Evolutionary conservation across 2,113 vertebrate genomes (phyloP).

Genomic region (Thomomys bottae): DNA sequence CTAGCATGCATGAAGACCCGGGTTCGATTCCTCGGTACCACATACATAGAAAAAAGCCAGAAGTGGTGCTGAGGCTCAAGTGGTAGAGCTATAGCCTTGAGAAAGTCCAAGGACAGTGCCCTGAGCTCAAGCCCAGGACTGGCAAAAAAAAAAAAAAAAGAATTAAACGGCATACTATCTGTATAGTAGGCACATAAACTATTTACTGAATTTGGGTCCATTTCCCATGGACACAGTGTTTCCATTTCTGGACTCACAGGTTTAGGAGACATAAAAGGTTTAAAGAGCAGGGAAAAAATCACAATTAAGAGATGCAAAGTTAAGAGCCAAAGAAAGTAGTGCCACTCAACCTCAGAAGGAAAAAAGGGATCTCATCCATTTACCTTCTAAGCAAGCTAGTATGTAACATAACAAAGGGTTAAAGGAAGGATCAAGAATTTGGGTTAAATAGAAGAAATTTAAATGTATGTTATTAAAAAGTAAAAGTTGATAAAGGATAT

Average conservation of each 20-base stretch:
- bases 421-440: neutral
- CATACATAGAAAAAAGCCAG: no score
- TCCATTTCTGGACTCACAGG: slow-evolving; percentile 8
- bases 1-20: no score
- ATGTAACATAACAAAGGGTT: neutral
- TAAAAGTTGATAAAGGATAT: slow-evolving; percentile 11
- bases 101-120: no score
- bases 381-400: slow-evolving; percentile 29
- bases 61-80: no score
- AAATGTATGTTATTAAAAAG: slow-evolving; percentile 32
- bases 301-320: neutral
- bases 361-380: neutral
- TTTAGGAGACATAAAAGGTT: slow-evolving; percentile 36
- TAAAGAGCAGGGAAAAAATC: slow-evolving; percentile 17
- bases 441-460: slow-evolving; percentile 44
- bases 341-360: neutral
- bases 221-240: neutral
- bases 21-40: no score
- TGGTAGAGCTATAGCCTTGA: no score
- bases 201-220: slow-evolving; percentile 9
- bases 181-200: neutral
- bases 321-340: slow-evolving; percentile 19
- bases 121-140: no score
- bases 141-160: no score
- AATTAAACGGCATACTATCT: slow-evolving; percentile 33